phyloP scores from a whole-genome alignment of 1,140 invertebrate genomes.

The Magallana gigas region DNA sequence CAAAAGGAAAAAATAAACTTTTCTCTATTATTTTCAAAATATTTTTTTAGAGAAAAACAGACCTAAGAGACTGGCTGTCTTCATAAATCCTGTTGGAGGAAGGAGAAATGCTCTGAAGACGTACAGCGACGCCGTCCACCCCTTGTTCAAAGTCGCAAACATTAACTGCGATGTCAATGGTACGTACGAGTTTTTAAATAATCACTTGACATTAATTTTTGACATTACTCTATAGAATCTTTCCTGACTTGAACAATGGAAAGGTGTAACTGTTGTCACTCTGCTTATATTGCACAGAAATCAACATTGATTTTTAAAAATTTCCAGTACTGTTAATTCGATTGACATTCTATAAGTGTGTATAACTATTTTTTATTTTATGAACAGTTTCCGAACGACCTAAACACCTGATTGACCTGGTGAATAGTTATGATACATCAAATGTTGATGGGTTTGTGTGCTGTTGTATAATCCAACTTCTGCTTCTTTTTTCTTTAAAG shows the following conservation, averaged over 20 bases:
- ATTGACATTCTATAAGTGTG: not conserved
- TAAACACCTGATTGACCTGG: conserved; percentile 8
- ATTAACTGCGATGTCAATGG: conserved; percentile 36
- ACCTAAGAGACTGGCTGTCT: conserved; percentile 39
- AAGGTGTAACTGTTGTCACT: no score
- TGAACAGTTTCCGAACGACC: conserved; percentile 33
- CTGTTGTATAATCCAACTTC: not conserved
- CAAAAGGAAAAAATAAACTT: not conserved
- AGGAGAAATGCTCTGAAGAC: not conserved
- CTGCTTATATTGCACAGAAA: no score
- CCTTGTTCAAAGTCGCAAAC: conserved; percentile 36
- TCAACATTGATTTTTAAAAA: no score
- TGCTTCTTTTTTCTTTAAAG: no score
- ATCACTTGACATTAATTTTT: no score
- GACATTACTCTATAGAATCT: no score
- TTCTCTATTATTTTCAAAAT: no score
- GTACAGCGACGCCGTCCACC: not conserved
- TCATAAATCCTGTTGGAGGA: conserved; percentile 45
- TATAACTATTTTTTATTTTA: not conserved
- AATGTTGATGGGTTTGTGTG: conserved; percentile 11
- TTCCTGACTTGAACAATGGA: no score
- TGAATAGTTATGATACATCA: not conserved
- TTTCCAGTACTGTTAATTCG: no score
- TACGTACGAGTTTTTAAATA: not conserved
- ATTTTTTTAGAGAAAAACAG: not conserved